Conservation (phyloP, 64 coral and sea anemone species). For the Stichodactyla mertensii region DNA sequence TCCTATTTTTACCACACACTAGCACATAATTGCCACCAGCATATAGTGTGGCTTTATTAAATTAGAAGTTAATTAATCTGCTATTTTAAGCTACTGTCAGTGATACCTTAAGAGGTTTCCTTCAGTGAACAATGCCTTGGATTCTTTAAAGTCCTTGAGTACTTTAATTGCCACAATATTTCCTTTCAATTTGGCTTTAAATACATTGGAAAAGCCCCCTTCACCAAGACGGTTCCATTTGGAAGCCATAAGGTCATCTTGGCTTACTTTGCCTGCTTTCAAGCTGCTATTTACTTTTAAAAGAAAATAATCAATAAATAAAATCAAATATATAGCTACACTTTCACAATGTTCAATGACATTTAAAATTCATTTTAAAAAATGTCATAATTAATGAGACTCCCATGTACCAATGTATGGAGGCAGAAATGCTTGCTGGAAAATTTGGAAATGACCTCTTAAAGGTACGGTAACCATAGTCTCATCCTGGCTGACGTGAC, state of each 20-base stretch:
- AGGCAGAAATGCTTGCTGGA: too few species aligned
- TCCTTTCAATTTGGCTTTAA: conserved; percentile 67
- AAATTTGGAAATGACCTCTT: too few species aligned
- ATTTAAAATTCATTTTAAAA: too few species aligned
- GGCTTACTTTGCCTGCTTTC: conserved; percentile 34
- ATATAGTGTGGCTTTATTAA: too few species aligned
- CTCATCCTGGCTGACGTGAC: too few species aligned
- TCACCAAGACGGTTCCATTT: conserved; percentile 69
- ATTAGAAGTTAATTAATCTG: neutral
- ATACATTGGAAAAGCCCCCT: conserved; percentile 88
- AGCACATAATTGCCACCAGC: too few species aligned
- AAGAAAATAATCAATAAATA: neutral
- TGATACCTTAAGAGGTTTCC: conserved; percentile 79
- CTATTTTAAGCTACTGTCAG: neutral
- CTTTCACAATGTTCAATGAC: too few species aligned
- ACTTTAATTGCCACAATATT: conserved; percentile 84
- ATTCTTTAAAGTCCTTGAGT: conserved; percentile 57
- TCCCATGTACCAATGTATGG: too few species aligned
- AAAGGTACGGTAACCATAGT: too few species aligned
- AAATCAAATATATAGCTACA: too few species aligned
- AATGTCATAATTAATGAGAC: too few species aligned
- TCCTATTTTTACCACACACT: too few species aligned
- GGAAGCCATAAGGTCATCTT: conserved; percentile 42
- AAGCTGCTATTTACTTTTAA: neutral
- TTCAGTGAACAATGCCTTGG: conserved; percentile 57